phyloP scores from a whole-genome alignment of 2,888 invertebrate species.

The Parasteatoda lunata region DNA sequence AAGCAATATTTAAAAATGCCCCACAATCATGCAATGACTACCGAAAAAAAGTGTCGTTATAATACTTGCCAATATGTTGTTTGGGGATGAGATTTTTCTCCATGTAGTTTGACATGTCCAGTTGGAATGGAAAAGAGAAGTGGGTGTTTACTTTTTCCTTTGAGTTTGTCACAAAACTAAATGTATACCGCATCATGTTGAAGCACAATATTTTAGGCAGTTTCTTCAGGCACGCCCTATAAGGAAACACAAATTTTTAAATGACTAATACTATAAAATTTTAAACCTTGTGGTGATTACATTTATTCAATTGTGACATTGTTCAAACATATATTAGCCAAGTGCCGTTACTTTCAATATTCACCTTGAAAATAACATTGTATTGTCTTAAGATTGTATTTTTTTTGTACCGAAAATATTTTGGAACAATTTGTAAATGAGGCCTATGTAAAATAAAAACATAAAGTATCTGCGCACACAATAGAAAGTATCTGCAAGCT shows the following conservation, averaged over 20 bases:
- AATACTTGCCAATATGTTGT: slow-evolving; percentile 82
- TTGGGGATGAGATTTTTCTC: slow-evolving; percentile 94
- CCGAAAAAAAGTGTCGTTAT: neutral
- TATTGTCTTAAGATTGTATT: no score
- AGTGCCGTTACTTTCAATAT: no score
- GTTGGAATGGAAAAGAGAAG: slow-evolving; percentile 92
- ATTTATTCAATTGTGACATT: no score
- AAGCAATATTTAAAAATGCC: neutral
- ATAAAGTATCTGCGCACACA: no score
- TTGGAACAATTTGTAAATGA: no score
- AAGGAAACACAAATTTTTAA: slow-evolving; percentile 63
- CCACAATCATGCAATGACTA: neutral
- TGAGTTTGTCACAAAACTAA: slow-evolving; percentile 97
- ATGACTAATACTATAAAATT: no score
- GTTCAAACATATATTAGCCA: no score
- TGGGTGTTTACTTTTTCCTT: slow-evolving; percentile 98
- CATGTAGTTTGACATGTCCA: slow-evolving; percentile 96
- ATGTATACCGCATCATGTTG: slow-evolving; percentile 97
- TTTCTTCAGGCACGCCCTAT: slow-evolving; percentile 92
- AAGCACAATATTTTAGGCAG: slow-evolving; percentile 94
- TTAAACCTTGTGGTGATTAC: no score
- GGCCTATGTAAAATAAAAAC: no score
- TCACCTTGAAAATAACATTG: no score
- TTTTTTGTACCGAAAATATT: no score
- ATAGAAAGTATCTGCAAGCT: no score